Conservation (phyloP, 2,888 invertebrate species). For the Clitarchus hookeri region DNA sequence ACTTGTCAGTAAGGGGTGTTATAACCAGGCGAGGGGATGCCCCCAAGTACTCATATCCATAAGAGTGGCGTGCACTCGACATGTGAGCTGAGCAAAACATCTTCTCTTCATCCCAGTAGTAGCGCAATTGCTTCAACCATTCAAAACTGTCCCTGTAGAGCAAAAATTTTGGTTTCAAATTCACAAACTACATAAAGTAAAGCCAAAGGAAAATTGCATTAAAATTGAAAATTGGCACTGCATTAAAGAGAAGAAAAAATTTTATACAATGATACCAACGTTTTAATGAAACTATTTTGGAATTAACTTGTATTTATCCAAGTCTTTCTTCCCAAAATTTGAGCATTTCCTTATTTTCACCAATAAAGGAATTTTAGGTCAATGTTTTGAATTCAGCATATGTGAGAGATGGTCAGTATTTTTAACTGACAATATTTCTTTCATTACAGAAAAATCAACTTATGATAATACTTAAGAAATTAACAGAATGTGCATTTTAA, state of each 20-base stretch:
- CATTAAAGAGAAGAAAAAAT: not conserved
- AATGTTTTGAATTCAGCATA: no score
- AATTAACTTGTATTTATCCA: no score
- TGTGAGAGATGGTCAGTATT: no score
- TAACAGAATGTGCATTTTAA: no score
- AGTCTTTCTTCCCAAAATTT: no score
- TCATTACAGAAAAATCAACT: no score
- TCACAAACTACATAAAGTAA: not conserved
- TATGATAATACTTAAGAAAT: no score
- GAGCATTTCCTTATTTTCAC: no score
- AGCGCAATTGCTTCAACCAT: constrained; percentile 89
- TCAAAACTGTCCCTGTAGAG: constrained; percentile 71
- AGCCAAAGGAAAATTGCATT: constrained; percentile 32
- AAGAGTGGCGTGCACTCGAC: constrained; percentile 82
- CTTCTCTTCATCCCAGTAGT: constrained; percentile 80
- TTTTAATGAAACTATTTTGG: not conserved
- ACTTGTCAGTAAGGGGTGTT: constrained; percentile 86
- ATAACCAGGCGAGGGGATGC: constrained; percentile 84
- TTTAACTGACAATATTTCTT: no score
- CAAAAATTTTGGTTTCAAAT: no score
- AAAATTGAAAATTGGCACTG: not conserved
- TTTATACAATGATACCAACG: not conserved
- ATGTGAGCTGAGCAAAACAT: constrained; percentile 82
- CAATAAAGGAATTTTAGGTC: no score
- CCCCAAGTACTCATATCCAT: constrained; percentile 91